phyloP scores from a whole-genome alignment of 2,797 vertebrate genomes.

The Discoglossus pictus region DNA sequence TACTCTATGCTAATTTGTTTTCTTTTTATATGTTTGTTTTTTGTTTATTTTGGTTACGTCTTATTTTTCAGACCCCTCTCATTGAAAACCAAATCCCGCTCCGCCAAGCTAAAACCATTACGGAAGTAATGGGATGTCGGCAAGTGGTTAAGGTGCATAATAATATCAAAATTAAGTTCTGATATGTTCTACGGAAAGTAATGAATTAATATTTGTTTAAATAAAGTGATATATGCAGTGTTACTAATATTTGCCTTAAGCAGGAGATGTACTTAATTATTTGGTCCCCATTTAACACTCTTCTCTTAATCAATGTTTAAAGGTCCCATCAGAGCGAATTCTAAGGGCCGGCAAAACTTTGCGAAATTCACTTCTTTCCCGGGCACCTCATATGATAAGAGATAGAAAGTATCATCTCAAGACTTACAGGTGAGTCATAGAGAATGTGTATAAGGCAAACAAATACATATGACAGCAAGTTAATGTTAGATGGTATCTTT shows the following conservation, averaged over 20 bases:
- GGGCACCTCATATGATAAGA: slow-evolving; percentile 95
- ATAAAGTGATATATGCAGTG: too few species aligned
- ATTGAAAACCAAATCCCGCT: slow-evolving; percentile 84
- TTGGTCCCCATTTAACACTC: too few species aligned
- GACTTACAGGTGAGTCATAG: slow-evolving; percentile 83
- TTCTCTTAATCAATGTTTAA: slow-evolving; percentile 43
- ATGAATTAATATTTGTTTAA: slow-evolving; percentile 42
- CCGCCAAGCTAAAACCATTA: slow-evolving; percentile 81
- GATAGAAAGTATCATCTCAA: slow-evolving; percentile 97
- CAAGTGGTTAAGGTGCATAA: slow-evolving; percentile 55
- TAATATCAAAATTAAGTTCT: slow-evolving; percentile 3
- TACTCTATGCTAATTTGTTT: slow-evolving; percentile 49
- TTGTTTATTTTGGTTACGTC: slow-evolving; percentile 70
- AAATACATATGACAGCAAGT: too few species aligned
- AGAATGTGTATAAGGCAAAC: background rate
- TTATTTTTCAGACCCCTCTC: slow-evolving; percentile 93
- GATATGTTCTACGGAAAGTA: background rate
- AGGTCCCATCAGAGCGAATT: slow-evolving; percentile 96
- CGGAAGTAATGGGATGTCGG: slow-evolving; percentile 80
- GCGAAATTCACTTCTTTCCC: slow-evolving; percentile 83
- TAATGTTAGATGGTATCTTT: too few species aligned
- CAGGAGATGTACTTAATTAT: background rate
- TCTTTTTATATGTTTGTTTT: slow-evolving; percentile 59
- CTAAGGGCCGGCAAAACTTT: slow-evolving; percentile 88
- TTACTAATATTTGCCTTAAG: slow-evolving; percentile 43